phyloP scores from a whole-genome alignment of 2,113 vertebrate species.

The Phocoena sinus region DNA sequence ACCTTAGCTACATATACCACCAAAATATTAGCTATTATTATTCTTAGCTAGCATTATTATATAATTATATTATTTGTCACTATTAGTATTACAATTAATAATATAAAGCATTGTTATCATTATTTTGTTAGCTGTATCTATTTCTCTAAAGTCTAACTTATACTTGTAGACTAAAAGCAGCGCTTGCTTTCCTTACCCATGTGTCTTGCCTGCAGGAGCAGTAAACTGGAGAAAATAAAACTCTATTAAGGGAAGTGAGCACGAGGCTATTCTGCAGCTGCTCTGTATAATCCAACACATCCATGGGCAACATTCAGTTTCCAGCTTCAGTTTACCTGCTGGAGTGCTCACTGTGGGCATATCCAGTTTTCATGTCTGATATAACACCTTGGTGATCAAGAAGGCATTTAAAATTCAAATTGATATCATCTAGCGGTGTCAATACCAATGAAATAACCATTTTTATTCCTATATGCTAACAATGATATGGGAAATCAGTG shows the following conservation, averaged over 20 bases:
- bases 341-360: not conserved
- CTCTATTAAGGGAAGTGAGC: constrained; percentile 14
- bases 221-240: constrained; percentile 60
- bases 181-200: not conserved
- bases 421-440: not conserved
- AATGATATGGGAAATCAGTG: not conserved
- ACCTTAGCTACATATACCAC: not conserved
- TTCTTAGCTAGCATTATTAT: not conserved
- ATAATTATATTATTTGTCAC: not conserved
- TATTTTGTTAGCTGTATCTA: not conserved
- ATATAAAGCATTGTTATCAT: not conserved
- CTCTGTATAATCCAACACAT: not conserved
- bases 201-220: constrained; percentile 54
- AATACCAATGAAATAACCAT: not conserved
- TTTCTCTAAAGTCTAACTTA: constrained; percentile 6
- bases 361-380: not conserved
- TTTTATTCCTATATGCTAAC: not conserved
- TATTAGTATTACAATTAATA: not conserved
- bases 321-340: constrained; percentile 32
- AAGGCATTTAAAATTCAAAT: constrained; percentile 55
- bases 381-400: constrained; percentile 21
- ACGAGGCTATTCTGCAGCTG: constrained; percentile 9
- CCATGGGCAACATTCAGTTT: not conserved
- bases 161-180: not conserved
- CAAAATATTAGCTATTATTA: not conserved